phyloP scores from a whole-genome alignment of 2,797 vertebrate genomes.

The Eulemur rubriventer region DNA sequence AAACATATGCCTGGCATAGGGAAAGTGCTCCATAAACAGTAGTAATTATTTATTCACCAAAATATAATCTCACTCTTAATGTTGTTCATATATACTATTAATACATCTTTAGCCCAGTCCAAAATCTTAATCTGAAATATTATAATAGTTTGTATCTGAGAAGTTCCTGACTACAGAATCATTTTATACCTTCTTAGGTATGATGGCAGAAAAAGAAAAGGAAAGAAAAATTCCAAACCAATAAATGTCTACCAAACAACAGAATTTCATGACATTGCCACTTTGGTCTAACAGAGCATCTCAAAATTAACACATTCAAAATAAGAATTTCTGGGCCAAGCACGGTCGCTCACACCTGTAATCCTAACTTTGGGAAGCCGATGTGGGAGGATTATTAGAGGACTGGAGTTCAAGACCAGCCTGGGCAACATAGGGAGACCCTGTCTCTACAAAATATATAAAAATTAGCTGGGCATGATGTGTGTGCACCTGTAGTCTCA shows the following conservation, averaged over 20 bases:
- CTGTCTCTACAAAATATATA: not conserved
- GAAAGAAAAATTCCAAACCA: not conserved
- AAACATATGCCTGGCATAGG: rapidly evolving
- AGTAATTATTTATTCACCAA: not conserved
- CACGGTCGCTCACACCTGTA: not conserved
- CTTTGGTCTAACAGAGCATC: not conserved
- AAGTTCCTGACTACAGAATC: not conserved
- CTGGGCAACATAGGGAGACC: not conserved
- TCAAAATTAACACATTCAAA: not conserved
- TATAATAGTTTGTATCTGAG: not conserved
- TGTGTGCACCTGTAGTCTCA: not conserved
- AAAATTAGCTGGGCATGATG: not conserved
- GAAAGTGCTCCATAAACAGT: not conserved
- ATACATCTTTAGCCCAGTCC: not conserved
- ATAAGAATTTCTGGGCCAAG: not conserved
- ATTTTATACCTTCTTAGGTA: not conserved
- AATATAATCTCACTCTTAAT: not conserved
- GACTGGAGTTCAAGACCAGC: not conserved
- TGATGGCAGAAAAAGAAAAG: not conserved
- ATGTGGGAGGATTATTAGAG: not conserved
- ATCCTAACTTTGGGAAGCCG: not conserved
- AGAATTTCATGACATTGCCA: not conserved
- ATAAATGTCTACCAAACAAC: not conserved
- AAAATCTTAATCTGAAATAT: not conserved
- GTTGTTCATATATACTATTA: not conserved